A percentile compares a stretch with the other conserved stretches of the same genome.
phyloP scores from a whole-genome alignment of 1,140 invertebrate genomes.

The Pogonus chalceus region DNA sequence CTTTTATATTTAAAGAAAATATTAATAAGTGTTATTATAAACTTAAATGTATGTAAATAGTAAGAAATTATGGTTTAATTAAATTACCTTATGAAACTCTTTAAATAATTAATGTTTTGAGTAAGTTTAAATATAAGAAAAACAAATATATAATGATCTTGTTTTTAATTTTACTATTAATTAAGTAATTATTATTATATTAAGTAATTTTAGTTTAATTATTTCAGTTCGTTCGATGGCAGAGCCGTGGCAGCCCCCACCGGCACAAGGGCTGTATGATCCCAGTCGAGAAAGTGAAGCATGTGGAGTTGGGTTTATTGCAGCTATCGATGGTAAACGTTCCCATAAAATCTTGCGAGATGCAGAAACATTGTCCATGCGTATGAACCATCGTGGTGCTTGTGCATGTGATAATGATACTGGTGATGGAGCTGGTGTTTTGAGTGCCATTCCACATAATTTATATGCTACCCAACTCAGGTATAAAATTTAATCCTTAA shows the following conservation, averaged over 20 bases:
- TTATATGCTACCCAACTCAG: constrained; percentile 77
- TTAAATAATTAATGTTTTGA: too few species aligned
- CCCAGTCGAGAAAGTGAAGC: constrained; percentile 89
- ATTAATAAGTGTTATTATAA: too few species aligned
- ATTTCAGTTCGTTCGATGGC: constrained; percentile 23
- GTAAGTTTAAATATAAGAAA: not conserved
- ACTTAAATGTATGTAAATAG: too few species aligned
- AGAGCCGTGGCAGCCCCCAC: constrained; percentile 37
- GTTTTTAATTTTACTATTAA: not conserved
- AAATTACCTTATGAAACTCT: too few species aligned
- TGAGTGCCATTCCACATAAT: constrained; percentile 91
- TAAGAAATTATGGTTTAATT: too few species aligned
- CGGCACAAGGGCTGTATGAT: constrained; percentile 77
- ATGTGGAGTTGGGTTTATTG: constrained; percentile 97
- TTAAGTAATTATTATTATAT: not conserved
- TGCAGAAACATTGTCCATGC: constrained; percentile 83
- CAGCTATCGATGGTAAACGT: constrained; percentile 88
- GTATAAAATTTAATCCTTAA: constrained; percentile 48
- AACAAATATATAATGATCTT: not conserved
- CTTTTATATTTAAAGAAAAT: too few species aligned
- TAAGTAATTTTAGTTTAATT: not conserved
- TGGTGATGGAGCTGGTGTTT: constrained; percentile 94
- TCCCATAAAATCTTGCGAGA: constrained; percentile 93
- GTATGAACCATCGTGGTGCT: constrained; percentile 98
- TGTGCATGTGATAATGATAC: constrained; percentile 98